phyloP scores from a whole-genome alignment of 2,888 invertebrate genomes.

The Vesta saturnalis region DNA sequence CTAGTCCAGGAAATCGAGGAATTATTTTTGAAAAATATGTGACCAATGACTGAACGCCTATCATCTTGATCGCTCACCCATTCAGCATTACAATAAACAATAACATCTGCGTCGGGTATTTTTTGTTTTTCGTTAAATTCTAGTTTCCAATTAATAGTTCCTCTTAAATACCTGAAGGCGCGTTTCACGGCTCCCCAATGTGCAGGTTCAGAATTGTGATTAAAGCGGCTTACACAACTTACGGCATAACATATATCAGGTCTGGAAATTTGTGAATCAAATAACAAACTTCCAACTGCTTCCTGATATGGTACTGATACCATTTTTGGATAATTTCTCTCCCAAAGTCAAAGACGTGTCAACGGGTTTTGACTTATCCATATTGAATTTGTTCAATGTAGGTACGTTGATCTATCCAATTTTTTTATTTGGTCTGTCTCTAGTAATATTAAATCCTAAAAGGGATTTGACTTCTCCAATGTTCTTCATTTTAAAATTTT shows the following conservation, averaged over 20 bases:
- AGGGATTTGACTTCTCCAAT: slow-evolving; percentile 1
- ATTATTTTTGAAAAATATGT: neutral
- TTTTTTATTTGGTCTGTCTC: neutral
- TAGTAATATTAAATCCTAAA: neutral
- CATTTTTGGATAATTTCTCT: neutral
- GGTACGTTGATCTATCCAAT: slow-evolving; percentile 1
- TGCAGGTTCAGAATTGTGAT: neutral
- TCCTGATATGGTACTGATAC: too few species aligned
- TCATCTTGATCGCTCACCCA: neutral
- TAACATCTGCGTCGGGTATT: neutral
- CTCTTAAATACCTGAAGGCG: too few species aligned
- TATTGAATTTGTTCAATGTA: neutral
- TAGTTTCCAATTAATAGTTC: neutral
- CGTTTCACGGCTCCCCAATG: neutral
- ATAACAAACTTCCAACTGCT: neutral
- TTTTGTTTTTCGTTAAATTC: neutral
- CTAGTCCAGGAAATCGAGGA: neutral
- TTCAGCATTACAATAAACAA: neutral
- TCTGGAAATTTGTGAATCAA: neutral
- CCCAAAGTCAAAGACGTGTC: neutral
- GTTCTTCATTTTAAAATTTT: slow-evolving; percentile 1
- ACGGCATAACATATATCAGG: too few species aligned
- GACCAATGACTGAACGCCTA: too few species aligned
- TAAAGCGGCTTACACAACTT: slow-evolving; percentile 5
- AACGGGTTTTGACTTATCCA: neutral